Evolutionary conservation across 2,113 vertebrate genomes (phyloP), one percentile per base, ranked within the genome.

Genomic region (Salminus brasiliensis): DNA sequence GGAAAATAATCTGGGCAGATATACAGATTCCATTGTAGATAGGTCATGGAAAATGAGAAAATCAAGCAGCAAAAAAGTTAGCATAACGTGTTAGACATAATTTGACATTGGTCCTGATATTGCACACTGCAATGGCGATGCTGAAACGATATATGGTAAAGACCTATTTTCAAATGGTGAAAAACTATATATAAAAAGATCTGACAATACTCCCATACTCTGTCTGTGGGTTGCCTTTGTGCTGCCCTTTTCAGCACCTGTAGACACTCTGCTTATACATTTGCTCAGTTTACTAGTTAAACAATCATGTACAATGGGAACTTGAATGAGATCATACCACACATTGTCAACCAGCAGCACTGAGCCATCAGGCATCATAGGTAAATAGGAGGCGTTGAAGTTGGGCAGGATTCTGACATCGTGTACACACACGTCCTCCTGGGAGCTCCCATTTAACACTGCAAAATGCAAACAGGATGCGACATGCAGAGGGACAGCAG

Each of bases 281-380:
- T 6, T 47, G 43, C 5, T 62, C 34, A 55, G 0, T 59, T 73
- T 15, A 73, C n/a, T 9, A 32, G 4, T 9, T 16, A 59, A 72
- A 47, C 12, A 69, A n/a, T 67, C 43, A 65, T 45, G 25, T 49
- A 49, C 9, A 45, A 9, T 12, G 36, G 21, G 71, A 49, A 32
- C 18, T 13, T 30, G 0, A 8, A 27, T 4, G 15, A 69, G 11
- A 23, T 55, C 94, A 87, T 86, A 96, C 95, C 95, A 96, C 73
- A 96, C 94, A 18, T 94, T 95, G 72, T 97, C 96, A 0, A 96
- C 94, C 29, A 96, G 90, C 77, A 96, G 91, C 5, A 97, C 95
- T 0, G 95, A 96, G 53, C 95, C 95, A 0, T 97, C 95, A 0
- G 95, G 96, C 95, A 97, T 96, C 89, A 97, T 91, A 27, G 95